Percentiles rank a stretch among this genome's conserved stretches.
Evolutionary conservation across 2,888 invertebrate genomes (phyloP).

Genomic region (Andrena haemorrhoa): DNA sequence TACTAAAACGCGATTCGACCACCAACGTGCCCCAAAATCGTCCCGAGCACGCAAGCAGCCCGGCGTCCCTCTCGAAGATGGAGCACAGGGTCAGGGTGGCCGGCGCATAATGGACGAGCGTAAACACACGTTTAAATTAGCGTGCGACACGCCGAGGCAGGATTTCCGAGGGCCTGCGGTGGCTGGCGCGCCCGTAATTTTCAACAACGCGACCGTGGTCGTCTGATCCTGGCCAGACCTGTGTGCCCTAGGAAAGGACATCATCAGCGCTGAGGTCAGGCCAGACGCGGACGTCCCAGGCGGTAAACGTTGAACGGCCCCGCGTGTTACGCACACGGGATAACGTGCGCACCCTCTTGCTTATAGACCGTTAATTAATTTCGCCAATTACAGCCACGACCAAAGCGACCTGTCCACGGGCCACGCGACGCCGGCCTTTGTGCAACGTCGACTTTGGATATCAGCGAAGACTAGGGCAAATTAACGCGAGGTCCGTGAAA

Average conservation of each 20-base stretch:
- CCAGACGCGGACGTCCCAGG: slow-evolving; percentile 42
- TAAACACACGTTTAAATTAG: slow-evolving; percentile 35
- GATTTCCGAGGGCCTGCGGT: slow-evolving; percentile 17
- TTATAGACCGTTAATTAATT: slow-evolving; percentile 78
- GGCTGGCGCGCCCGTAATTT: slow-evolving; percentile 51
- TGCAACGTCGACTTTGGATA: neutral
- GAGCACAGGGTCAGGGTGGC: slow-evolving; percentile 4
- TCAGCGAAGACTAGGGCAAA: slow-evolving; percentile 28
- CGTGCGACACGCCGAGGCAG: slow-evolving; percentile 12
- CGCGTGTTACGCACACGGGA: slow-evolving; percentile 43
- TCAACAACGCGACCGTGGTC: slow-evolving; percentile 57
- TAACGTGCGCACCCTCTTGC: slow-evolving; percentile 56
- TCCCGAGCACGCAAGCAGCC: neutral
- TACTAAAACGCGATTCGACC: neutral
- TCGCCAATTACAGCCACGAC: slow-evolving; percentile 73
- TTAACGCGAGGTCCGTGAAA: slow-evolving; percentile 27
- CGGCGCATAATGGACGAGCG: slow-evolving; percentile 6
- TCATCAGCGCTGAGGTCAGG: slow-evolving; percentile 28
- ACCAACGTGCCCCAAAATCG: neutral
- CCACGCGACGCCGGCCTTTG: slow-evolving; percentile 33
- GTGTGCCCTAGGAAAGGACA: slow-evolving; percentile 57
- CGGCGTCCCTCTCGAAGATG: slow-evolving; percentile 2
- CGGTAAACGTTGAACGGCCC: slow-evolving; percentile 43
- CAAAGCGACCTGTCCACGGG: slow-evolving; percentile 42
- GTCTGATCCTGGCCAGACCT: slow-evolving; percentile 43